These are phyloP conservation scores for Gila robusta DNA, from an alignment of 2,797 vertebrate genomes.

Conservation along the genomic window DNA sequence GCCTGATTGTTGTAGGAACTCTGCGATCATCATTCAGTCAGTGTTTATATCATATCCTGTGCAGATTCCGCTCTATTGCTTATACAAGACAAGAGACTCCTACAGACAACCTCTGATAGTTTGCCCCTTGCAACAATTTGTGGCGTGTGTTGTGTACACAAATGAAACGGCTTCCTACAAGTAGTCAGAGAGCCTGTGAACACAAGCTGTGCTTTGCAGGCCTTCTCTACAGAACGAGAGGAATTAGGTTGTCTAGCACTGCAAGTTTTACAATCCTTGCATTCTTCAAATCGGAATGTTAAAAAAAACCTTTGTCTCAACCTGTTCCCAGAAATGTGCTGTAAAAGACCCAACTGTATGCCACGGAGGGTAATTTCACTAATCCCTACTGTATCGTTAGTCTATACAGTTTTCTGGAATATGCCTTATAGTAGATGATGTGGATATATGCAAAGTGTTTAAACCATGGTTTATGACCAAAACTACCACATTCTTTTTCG, in stretches of 20 bases:
- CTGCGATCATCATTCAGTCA: conserved; percentile 58
- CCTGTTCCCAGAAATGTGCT: conserved; percentile 75
- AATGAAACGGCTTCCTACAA: conserved; percentile 57
- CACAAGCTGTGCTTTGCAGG: conserved; percentile 59
- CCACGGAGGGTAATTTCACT: conserved; percentile 37
- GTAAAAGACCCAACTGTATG: conserved; percentile 57
- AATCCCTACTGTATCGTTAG: conserved; percentile 27
- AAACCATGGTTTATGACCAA: neutral
- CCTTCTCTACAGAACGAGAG: conserved; percentile 46
- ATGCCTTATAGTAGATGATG: neutral
- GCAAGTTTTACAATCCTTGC: conserved; percentile 73
- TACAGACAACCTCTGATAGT: conserved; percentile 57
- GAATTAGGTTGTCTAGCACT: conserved; percentile 69
- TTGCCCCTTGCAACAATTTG: conserved; percentile 57
- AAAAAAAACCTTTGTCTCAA: conserved; percentile 79
- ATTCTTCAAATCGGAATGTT: conserved; percentile 79
- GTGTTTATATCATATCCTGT: conserved; percentile 65
- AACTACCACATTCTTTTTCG: neutral
- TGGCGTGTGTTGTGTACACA: conserved; percentile 64
- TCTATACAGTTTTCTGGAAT: conserved; percentile 5
- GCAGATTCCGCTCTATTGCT: conserved; percentile 58
- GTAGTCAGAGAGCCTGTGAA: conserved; percentile 61
- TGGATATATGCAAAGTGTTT: neutral
- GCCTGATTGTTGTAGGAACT: conserved; percentile 65
- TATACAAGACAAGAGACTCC: conserved; percentile 59